Base-by-base conservation (phyloP, 2,113 vertebrate genomes). In the Gymnarchus niloticus region DNA sequence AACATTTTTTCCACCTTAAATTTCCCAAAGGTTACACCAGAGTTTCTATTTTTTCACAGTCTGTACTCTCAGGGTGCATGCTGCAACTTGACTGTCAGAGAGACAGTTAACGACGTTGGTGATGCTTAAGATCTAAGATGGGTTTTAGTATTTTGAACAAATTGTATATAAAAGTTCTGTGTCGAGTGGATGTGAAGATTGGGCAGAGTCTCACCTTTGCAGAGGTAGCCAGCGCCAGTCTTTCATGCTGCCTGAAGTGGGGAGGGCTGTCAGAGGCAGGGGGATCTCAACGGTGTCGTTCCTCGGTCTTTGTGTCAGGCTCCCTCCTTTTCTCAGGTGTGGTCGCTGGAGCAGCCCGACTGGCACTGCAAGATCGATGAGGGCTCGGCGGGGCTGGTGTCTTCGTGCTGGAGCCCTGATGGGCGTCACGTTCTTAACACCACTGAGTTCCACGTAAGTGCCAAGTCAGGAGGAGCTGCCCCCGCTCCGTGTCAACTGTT, bases 321-420 rank as follows among this genome's bases (percentile, higher is more conserved):
- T 69, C 56, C 86, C 52, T 57, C 28, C 56, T 41, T 21, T 83
- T 2, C 83, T 88, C 6, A 86, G 78, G 87, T 19, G 77, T 99
- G 98, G 97, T 99, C 97, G 78, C 88, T 99, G 6, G 98, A 99
- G 89, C 97, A 98, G 93, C 96, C 97, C 0, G 96, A 96, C 52
- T 99, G 98, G 97, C 97, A 96, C 95, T 99, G 98, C 90, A 97
- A 97, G 90, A 98, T 99, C 33, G 98, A 99, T 5, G 98, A 99
- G 92, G 98, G 98, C 10, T 99, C 97, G 0, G 97, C 98, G 0
- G 98, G 98, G 76, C 93, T 99, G 90, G 96, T 98, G 88, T 95
- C 96, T 44, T 98, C 98, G 0, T 96, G 96, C 89, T 99, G 98
- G 98, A 98, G 98, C 90, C 98, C 97, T 0, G 98, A 99, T 6